A percentile compares a stretch with the other conserved stretches of the same genome.
phyloP scores from a whole-genome alignment of 2,113 vertebrate species.

The Cromileptes altivelis region DNA sequence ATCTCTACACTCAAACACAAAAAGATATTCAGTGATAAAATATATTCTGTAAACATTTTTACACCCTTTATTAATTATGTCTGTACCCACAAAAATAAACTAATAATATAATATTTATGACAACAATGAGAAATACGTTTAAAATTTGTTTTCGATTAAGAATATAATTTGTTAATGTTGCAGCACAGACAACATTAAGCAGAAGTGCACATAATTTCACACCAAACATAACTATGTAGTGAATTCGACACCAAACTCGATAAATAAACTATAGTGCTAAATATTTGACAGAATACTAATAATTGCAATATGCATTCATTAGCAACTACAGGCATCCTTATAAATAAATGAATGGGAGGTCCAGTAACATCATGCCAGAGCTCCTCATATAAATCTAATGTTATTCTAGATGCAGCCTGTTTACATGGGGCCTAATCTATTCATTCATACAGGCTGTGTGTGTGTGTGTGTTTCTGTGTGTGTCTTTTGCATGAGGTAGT shows the following conservation, averaged over 20 bases:
- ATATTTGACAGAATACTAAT: constrained; percentile 76
- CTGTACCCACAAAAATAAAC: neutral
- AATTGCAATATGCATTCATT: constrained; percentile 66
- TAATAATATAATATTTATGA: constrained; percentile 14
- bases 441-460: constrained; percentile 57
- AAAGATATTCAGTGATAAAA: neutral
- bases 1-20: neutral
- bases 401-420: constrained; percentile 54
- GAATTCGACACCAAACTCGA: constrained; percentile 28
- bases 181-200: constrained; percentile 29
- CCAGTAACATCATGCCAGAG: constrained; percentile 50
- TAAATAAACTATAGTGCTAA: constrained; percentile 67
- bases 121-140: neutral
- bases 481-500: constrained; percentile 1
- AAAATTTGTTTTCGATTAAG: constrained; percentile 29
- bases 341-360: constrained; percentile 70
- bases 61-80: neutral
- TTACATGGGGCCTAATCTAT: constrained; percentile 61
- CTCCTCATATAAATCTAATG: constrained; percentile 55
- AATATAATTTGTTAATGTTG: constrained; percentile 36
- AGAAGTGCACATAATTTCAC: constrained; percentile 27
- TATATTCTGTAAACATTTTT: neutral
- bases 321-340: constrained; percentile 52
- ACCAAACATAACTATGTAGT: constrained; percentile 28
- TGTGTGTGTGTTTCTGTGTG: constrained; percentile 28